Evolutionary conservation across 2,888 invertebrate species (phyloP), one percentile per base, ranked within the genome.

Genomic region (Zhuqinia jingwanae): DNA sequence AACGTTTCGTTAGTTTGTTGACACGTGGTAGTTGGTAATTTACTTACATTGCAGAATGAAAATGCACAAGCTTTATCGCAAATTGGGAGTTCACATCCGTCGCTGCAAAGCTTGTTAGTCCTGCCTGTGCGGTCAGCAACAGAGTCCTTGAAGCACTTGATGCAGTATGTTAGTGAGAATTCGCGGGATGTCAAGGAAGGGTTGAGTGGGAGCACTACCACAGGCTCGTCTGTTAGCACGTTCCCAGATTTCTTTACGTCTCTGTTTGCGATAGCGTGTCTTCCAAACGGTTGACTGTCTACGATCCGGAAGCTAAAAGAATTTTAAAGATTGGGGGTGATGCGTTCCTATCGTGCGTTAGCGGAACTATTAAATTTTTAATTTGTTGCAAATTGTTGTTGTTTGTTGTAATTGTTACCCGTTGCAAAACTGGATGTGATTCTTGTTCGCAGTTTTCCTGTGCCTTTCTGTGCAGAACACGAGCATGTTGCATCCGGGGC

Each of bases 381-480:
- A 8, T 36, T 36, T 36, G 36, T n/a, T 3, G 36, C 8, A 36
- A 36, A 36, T 53, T 17, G 17, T 53, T 8, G 17, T 53, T n/a
- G 17, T 53, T n/a, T 53, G 17, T 17, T 53, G n/a, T 53, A 17
- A 53, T 17, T 5, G n/a, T 53, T 53, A 53, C 53, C 17, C 53
- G 17, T 17, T n/a, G 17, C 53, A 53, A 17, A 17, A 53, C 53
- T 17, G n/a, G n/a, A n/a, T 17, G 20, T 53, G 53, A 2, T 2
- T 15, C n/a, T 22, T 27, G 20, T 25, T 27, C 15, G 53, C 20
- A 13, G 17, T 8, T 5, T 30, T 25, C 6, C 53, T 25, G 36
- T 77, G 77, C 10, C 30, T 53, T 10, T 42, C 58, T 1, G 77
- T 36, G 20, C 77, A 77, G 20, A 56, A 77, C 0, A 77, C 27